These are phyloP conservation scores for Odontamblyopus rebecca DNA, from an alignment of 2,797 vertebrate species.

Conservation along the genomic window DNA sequence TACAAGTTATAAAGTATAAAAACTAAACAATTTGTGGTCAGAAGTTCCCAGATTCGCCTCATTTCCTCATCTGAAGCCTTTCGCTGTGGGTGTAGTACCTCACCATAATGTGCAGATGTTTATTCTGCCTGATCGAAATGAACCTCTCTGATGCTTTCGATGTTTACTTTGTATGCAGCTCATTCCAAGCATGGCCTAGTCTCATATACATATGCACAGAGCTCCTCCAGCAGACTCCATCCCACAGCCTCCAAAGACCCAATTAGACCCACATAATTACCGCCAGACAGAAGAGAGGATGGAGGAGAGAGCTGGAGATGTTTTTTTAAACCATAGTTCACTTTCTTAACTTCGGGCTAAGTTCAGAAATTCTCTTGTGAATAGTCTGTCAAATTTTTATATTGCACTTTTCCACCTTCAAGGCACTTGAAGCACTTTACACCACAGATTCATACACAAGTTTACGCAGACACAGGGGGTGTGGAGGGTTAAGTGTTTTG, in stretches of 20 bases:
- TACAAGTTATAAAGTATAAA: background rate
- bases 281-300: slow-evolving; percentile 52
- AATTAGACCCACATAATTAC: slow-evolving; percentile 70
- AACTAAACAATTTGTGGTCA: background rate
- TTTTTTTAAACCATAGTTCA: slow-evolving; percentile 44
- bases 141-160: slow-evolving; percentile 16
- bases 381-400: too few species aligned
- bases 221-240: slow-evolving; percentile 23
- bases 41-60: background rate
- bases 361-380: background rate
- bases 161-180: slow-evolving; percentile 57
- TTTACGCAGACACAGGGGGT: too few species aligned
- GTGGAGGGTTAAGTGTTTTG: too few species aligned
- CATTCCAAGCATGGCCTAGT: slow-evolving; percentile 26
- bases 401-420: too few species aligned
- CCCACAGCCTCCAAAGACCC: slow-evolving; percentile 56
- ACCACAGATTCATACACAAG: too few species aligned
- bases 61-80: background rate
- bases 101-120: slow-evolving; percentile 3
- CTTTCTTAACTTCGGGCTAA: slow-evolving; percentile 31
- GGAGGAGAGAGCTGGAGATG: slow-evolving; percentile 51
- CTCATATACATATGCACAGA: slow-evolving; percentile 43
- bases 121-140: background rate
- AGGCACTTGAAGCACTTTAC: too few species aligned
- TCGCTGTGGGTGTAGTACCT: background rate